phyloP scores from a whole-genome alignment of 2,113 vertebrate species.

The Smithornis capensis region DNA sequence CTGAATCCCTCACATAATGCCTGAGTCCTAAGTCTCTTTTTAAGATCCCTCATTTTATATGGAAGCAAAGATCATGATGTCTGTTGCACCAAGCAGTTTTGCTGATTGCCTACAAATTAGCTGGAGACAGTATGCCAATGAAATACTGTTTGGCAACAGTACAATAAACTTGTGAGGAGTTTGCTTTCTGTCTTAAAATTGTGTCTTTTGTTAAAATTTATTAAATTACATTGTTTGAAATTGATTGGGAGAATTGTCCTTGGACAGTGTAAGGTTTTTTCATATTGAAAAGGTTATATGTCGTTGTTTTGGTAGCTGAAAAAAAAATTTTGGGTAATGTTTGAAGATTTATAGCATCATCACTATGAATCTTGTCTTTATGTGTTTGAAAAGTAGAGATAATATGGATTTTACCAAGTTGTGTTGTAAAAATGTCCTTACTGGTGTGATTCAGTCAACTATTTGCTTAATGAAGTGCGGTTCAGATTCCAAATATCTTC shows the following conservation, averaged over 20 bases:
- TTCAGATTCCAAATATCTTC: background rate
- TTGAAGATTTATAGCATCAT: background rate
- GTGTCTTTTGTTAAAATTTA: background rate
- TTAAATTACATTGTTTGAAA: background rate
- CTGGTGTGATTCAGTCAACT: background rate
- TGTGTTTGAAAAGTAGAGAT: background rate
- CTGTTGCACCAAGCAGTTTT: background rate
- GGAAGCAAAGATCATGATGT: background rate
- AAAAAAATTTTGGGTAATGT: background rate
- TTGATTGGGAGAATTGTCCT: background rate
- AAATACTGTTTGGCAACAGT: background rate
- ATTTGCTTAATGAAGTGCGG: background rate
- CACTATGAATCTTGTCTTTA: background rate
- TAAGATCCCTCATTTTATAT: background rate
- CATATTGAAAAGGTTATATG: background rate
- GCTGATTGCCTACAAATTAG: background rate
- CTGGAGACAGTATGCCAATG: background rate
- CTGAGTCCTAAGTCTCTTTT: background rate
- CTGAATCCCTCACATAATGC: background rate
- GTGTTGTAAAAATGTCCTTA: background rate
- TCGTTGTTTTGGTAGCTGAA: background rate
- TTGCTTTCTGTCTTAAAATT: background rate
- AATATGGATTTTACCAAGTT: accelerated
- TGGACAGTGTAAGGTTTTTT: background rate
- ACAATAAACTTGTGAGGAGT: background rate